Conservation (phyloP, 92 coral and sea anemone genomes). For the Phymanthus crucifer region DNA sequence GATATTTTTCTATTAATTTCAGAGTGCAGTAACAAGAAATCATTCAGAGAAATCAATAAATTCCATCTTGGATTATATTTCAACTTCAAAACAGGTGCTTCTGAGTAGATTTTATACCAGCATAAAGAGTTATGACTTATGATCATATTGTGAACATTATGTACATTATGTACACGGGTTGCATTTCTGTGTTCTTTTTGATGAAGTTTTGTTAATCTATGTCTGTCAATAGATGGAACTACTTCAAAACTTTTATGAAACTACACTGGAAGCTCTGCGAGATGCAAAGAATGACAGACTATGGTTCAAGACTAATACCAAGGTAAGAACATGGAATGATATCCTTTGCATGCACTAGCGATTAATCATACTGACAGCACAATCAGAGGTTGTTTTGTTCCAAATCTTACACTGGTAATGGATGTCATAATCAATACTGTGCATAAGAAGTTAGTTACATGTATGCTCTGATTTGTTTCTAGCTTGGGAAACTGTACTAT, state of each 20-base stretch:
- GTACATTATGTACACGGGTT: no score
- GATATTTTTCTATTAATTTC: background rate
- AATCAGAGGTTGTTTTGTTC: background rate
- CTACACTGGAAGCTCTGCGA: constrained; percentile 91
- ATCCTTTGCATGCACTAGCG: no score
- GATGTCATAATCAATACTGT: no score
- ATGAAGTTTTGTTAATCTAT: background rate
- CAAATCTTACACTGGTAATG: no score
- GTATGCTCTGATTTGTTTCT: background rate
- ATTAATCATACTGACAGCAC: no score
- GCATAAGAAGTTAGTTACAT: no score
- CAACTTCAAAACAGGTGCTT: constrained; percentile 91
- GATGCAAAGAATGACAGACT: constrained; percentile 99
- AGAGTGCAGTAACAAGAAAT: constrained; percentile 99
- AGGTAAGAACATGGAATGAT: constrained; percentile 28
- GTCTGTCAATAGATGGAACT: constrained; percentile 74
- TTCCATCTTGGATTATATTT: constrained; percentile 95
- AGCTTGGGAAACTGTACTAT: constrained; percentile 94
- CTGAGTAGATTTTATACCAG: background rate
- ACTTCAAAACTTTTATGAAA: constrained; percentile 95
- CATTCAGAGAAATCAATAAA: constrained; percentile 98
- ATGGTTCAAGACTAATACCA: constrained; percentile 98
- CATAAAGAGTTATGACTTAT: no score
- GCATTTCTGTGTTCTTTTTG: background rate
- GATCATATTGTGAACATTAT: no score